Evolutionary conservation across 1,140 invertebrate genomes (phyloP).

Genomic region (Trichogramma pretiosum): DNA sequence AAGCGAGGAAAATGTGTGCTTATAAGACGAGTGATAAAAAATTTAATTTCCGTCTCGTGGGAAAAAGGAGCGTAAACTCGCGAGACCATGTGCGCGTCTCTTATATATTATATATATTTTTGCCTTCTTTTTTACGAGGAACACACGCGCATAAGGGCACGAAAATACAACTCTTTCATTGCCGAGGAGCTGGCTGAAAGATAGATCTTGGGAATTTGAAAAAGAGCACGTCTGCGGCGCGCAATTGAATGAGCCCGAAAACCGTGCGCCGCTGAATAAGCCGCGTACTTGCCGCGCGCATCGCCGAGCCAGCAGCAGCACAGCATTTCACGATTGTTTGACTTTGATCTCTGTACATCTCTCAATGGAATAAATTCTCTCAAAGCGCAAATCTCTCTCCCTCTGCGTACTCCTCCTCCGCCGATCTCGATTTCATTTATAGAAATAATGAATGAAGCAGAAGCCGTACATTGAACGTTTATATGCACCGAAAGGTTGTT

Average conservation of each 20-base stretch:
- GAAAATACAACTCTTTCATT: conserved; percentile 2
- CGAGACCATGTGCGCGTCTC: conserved; percentile 6
- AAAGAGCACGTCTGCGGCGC: conserved; percentile 8
- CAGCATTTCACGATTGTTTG: conserved; percentile 11
- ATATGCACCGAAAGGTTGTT: too few species aligned
- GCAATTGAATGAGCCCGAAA: too few species aligned
- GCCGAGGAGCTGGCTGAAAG: neutral
- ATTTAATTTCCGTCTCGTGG: conserved; percentile 14
- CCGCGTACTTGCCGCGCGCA: neutral
- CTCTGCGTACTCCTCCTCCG: too few species aligned
- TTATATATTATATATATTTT: too few species aligned
- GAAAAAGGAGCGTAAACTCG: conserved; percentile 6
- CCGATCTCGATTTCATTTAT: too few species aligned
- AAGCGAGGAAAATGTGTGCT: conserved; percentile 4
- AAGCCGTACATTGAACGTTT: too few species aligned
- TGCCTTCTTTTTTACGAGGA: too few species aligned
- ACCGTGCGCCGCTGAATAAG: conserved; percentile 3
- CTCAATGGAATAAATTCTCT: too few species aligned
- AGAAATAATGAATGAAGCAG: too few species aligned
- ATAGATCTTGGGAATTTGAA: conserved; percentile 12
- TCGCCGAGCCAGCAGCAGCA: neutral
- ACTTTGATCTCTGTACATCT: conserved; percentile 16
- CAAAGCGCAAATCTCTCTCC: too few species aligned
- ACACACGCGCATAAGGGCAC: neutral
- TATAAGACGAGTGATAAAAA: neutral